Conservation (phyloP, 2,888 invertebrate genomes). For the Penaeus monodon region DNA sequence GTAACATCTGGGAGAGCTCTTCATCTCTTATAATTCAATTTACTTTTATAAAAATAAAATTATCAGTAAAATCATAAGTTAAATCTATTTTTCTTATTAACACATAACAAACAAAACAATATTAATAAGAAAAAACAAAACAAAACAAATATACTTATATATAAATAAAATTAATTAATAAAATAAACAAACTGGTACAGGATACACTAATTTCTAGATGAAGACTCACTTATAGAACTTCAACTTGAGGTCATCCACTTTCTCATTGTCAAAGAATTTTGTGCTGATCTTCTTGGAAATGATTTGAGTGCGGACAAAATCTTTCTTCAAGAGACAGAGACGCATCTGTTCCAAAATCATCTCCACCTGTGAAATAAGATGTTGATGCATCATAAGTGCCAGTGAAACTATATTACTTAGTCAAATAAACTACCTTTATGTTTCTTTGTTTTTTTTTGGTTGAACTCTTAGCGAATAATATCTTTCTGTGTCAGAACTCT, state of each 20-base stretch:
- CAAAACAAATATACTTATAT: no score
- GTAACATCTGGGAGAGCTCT: no score
- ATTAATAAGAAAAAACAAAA: no score
- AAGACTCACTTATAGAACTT: conserved; percentile 77
- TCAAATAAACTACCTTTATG: no score
- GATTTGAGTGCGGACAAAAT: conserved; percentile 96
- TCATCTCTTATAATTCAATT: no score
- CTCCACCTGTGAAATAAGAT: conserved; percentile 75
- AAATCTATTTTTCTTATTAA: no score
- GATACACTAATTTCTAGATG: background rate
- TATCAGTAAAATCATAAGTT: no score
- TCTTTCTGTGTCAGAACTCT: no score
- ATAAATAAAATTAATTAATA: background rate
- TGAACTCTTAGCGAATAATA: no score
- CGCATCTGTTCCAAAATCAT: conserved; percentile 99
- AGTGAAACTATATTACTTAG: background rate
- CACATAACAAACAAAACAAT: no score
- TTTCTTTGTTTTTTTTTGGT: no score
- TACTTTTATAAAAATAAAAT: no score
- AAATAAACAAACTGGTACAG: background rate
- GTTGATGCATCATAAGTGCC: background rate
- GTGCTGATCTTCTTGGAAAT: conserved; percentile 98
- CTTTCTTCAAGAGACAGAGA: conserved; percentile 92
- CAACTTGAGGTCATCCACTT: conserved; percentile 78
- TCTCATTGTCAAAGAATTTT: conserved; percentile 93